These are phyloP conservation scores for Diplolepis rosae DNA, from an alignment of 2,888 invertebrate genomes.

Conservation along the genomic window DNA sequence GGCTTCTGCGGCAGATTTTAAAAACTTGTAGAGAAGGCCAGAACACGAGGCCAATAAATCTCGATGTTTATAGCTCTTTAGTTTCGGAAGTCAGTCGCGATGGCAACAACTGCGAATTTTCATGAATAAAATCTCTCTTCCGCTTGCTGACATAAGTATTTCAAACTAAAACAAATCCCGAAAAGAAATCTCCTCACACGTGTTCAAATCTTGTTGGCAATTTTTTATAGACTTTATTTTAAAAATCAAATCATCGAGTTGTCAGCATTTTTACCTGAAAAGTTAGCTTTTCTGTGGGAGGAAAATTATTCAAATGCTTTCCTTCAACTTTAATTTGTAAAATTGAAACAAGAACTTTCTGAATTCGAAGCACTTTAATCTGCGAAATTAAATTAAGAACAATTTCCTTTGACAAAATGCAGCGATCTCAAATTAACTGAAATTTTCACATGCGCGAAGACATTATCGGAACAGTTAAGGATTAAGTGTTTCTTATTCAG, in stretches of 20 bases:
- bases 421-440: background rate
- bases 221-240: background rate
- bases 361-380: background rate
- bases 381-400: slow-evolving; percentile 13
- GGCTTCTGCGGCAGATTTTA: background rate
- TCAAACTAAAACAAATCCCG: background rate
- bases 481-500: slow-evolving; percentile 29
- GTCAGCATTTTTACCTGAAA: background rate
- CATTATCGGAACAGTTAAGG: slow-evolving; percentile 11
- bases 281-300: too few species aligned
- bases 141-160: background rate
- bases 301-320: background rate
- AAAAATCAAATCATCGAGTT: background rate
- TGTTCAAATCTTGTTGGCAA: background rate
- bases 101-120: background rate
- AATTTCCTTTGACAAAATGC: background rate
- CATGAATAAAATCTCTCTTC: slow-evolving; percentile 24
- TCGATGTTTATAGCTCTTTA: slow-evolving; percentile 36
- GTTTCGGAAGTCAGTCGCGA: background rate
- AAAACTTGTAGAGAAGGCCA: slow-evolving; percentile 23
- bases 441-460: slow-evolving; percentile 12
- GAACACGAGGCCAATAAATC: slow-evolving; percentile 39
- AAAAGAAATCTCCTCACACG: background rate
- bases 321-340: background rate
- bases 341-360: background rate